These are phyloP conservation scores for Pteromalus puparum DNA, from an alignment of 1,140 invertebrate species.

Conservation along the genomic window DNA sequence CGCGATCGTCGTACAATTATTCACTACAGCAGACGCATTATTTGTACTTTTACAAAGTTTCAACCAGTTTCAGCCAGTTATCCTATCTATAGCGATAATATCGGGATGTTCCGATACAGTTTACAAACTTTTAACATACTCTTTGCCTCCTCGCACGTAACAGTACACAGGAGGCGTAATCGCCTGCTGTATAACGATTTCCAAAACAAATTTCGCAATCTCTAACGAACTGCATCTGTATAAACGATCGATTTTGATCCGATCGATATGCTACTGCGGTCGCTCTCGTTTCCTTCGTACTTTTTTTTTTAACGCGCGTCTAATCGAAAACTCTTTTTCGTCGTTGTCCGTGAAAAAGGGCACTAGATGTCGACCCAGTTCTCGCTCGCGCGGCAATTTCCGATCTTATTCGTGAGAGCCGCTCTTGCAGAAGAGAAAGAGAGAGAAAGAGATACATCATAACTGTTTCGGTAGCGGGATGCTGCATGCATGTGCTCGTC, in stretches of 20 bases:
- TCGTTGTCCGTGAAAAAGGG: constrained; percentile 11
- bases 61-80: too few relatives aligned
- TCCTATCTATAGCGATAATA: background rate
- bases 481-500: constrained; percentile 59
- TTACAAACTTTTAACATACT: background rate
- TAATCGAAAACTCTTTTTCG: background rate
- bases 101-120: background rate
- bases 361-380: background rate
- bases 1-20: too few relatives aligned
- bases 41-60: too few relatives aligned
- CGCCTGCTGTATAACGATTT: background rate
- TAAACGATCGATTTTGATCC: background rate
- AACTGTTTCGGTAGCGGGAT: constrained; percentile 71
- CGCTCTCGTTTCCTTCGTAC: too few relatives aligned
- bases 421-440: background rate
- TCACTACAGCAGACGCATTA: too few relatives aligned
- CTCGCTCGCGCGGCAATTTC: constrained; percentile 27
- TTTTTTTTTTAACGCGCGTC: too few relatives aligned
- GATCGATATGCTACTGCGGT: background rate
- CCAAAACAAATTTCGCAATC: background rate
- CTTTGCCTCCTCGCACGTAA: background rate
- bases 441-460: constrained; percentile 61
- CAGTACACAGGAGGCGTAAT: background rate
- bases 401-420: constrained; percentile 33
- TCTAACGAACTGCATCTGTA: background rate